Conservation (phyloP, 2,797 vertebrate species). For the Craterocephalus amniculus region DNA sequence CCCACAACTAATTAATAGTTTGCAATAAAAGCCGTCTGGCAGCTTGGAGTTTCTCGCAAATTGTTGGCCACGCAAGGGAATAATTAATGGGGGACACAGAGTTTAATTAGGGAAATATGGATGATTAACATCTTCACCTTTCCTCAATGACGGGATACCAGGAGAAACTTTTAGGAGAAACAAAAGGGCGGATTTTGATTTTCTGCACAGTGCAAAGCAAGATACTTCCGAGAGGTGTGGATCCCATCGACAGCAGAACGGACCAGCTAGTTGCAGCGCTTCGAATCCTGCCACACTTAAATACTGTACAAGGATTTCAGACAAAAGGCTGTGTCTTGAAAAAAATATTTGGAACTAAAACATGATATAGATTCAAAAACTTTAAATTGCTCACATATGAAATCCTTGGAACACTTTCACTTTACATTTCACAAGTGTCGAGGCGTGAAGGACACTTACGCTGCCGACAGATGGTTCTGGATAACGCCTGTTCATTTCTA, state of each 20-base stretch:
- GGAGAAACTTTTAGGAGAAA: conserved; percentile 62
- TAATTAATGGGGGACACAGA: conserved; percentile 80
- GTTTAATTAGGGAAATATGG: conserved; percentile 84
- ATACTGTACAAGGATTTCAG: not conserved
- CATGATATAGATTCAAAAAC: conserved; percentile 8
- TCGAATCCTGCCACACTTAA: not conserved
- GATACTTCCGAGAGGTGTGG: conserved; percentile 13
- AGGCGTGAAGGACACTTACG: conserved; percentile 58
- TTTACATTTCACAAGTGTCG: conserved; percentile 43
- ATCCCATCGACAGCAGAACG: conserved; percentile 2
- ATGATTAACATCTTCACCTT: conserved; percentile 85
- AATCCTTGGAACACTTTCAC: conserved; percentile 38
- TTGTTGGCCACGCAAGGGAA: conserved; percentile 73
- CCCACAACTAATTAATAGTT: conserved; percentile 84
- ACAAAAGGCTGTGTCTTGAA: conserved; percentile 1
- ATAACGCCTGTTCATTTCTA: conserved; percentile 49
- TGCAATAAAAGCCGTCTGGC: conserved; percentile 77
- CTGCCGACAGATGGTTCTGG: conserved; percentile 61
- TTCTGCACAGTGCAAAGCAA: conserved; percentile 8
- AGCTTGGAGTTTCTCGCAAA: conserved; percentile 77
- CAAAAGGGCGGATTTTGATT: conserved; percentile 11
- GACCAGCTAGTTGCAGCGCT: conserved; percentile 3
- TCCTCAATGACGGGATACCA: conserved; percentile 70
- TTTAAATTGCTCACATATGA: conserved; percentile 13
- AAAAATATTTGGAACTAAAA: not conserved